phyloP scores from a whole-genome alignment of 1,140 invertebrate genomes.

The Aphelenchoides besseyi region DNA sequence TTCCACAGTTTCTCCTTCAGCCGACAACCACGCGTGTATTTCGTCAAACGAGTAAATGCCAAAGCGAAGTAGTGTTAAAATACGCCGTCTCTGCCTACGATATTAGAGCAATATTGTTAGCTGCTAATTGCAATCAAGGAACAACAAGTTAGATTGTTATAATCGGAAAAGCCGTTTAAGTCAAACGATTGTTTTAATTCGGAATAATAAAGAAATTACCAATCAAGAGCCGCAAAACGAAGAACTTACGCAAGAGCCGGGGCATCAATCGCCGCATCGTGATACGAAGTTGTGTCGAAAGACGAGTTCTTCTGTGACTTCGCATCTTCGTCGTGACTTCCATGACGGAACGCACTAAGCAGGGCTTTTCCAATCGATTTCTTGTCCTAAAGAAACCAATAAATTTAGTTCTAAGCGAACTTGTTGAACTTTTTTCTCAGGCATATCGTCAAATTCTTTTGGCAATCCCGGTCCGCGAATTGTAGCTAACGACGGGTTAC shows the following conservation, averaged over 20 bases:
- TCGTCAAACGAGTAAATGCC: conserved; percentile 59
- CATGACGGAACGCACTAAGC: conserved; percentile 48
- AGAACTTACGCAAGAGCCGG: conserved; percentile 47
- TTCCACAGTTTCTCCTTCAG: conserved; percentile 49
- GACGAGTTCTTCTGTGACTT: conserved; percentile 51
- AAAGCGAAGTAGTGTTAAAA: conserved; percentile 57
- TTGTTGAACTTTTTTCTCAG: conserved; percentile 39
- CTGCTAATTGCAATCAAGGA: too few relatives aligned
- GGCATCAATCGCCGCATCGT: conserved; percentile 40
- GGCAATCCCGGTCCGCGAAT: conserved; percentile 46
- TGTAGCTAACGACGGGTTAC: conserved; percentile 44
- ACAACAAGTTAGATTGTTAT: too few relatives aligned
- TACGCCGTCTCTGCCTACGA: conserved; percentile 56
- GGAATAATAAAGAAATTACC: too few relatives aligned
- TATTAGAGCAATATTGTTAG: too few relatives aligned
- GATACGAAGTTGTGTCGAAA: conserved; percentile 32
- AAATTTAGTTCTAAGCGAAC: not conserved
- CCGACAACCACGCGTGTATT: conserved; percentile 54
- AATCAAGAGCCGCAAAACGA: conserved; percentile 7
- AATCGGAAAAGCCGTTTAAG: not conserved
- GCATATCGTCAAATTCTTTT: conserved; percentile 56
- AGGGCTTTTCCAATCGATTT: conserved; percentile 43
- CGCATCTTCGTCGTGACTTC: conserved; percentile 57
- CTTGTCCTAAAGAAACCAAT: not conserved
- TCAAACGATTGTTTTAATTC: not conserved